A percentile compares a stretch with the other conserved stretches of the same genome.
Conservation (phyloP, 2,113 vertebrate species). For the Felis catus region DNA sequence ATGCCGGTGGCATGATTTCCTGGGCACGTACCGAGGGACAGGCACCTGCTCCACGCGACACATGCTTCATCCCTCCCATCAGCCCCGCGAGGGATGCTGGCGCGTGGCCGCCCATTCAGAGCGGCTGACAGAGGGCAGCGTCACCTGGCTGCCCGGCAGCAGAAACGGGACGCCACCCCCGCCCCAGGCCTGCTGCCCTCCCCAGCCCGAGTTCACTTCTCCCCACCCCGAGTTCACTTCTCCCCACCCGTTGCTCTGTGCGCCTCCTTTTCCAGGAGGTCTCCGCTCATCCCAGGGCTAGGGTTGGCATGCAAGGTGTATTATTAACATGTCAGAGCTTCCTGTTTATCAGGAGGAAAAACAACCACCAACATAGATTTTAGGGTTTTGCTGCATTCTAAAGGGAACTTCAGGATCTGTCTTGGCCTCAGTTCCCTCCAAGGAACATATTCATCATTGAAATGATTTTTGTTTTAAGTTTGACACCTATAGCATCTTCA, state of each 20-base stretch:
- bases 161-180: not conserved
- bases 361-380: not conserved
- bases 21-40: fast-evolving
- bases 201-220: not conserved
- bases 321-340: not conserved
- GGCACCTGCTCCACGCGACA: fast-evolving
- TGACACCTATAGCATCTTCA: not conserved
- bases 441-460: not conserved
- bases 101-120: fast-evolving
- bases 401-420: not conserved
- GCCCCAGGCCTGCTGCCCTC: not conserved
- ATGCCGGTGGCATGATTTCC: fast-evolving
- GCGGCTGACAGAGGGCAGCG: not conserved
- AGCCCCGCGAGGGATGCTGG: not conserved
- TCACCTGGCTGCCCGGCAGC: not conserved
- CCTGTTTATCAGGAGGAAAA: not conserved
- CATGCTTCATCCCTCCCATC: fast-evolving
- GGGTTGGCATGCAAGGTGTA: not conserved
- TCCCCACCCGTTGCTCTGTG: not conserved
- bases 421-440: not conserved
- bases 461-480: not conserved
- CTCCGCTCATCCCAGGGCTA: not conserved
- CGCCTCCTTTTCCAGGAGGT: fast-evolving
- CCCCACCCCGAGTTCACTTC: no score
- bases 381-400: not conserved